Base-by-base conservation (phyloP, 1,140 invertebrate species). In the Lucilia cuprina region DNA sequence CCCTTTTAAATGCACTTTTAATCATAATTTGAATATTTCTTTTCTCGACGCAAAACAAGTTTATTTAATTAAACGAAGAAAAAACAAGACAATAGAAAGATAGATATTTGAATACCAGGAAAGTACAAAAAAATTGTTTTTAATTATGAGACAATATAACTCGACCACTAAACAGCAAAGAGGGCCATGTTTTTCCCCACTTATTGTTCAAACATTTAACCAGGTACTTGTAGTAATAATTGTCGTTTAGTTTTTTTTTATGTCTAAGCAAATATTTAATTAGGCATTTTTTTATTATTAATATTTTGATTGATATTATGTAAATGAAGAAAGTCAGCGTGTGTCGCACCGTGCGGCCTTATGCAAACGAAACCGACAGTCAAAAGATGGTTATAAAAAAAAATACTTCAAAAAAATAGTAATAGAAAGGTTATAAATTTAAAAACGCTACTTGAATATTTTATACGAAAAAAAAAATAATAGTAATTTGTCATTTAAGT, bases 301-400 rank as follows among this genome's bases (percentile, higher is more conserved):
- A 55, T 70, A 70, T 70, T 19, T 70, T 70, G 65, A 70, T 70
- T 70, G 65, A 70, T 70, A 70, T 70, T 70, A 70, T 70, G 65
- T 70, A 70, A 70, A 70, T 70, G 65, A 70, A 70, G 65, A 70
- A 70, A 70, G 65, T 70, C 65, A 70, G 65, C 65, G 10, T 70
- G 65, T 21, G 41, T 30, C 25, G 25, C 25, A 30, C 25, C 25
- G 25, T 3, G 41, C 41, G 41, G 41, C 10, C 10, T 41, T 41
- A 41, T 7, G 41, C 41, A 41, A 41, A 41, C 41, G 41, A 41
- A 41, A 41, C 41, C 41, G 41, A 41, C 41, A 41, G 41, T 41
- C 41, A 41, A 41, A n/a, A 41, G 41, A 41, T 8, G 49, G 50
- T 55, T 55, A 55, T 55, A 55, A 55, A 55, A 41, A 41, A 41